Conservation (phyloP, 2,888 invertebrate genomes). For the Hipparchia semele region DNA sequence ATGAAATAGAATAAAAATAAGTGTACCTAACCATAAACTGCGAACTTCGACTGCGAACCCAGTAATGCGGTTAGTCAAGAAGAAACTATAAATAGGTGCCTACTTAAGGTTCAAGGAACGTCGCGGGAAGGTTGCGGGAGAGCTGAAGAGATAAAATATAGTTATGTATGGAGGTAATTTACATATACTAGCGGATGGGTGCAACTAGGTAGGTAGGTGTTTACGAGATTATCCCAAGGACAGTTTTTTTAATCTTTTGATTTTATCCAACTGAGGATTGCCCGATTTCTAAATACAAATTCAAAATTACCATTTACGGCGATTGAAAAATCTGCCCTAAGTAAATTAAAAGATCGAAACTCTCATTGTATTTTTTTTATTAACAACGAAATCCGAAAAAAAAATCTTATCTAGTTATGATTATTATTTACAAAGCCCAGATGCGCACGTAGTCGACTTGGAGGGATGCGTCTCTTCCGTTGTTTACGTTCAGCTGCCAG, state of each 20-base stretch:
- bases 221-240: no score
- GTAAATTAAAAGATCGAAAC: no score
- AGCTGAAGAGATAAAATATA: no score
- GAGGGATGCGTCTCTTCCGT: constrained; percentile 82
- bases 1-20: not conserved
- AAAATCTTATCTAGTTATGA: not conserved
- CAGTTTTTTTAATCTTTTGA: no score
- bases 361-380: not conserved
- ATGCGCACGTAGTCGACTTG: constrained; percentile 87
- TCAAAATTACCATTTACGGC: not conserved
- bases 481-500: constrained; percentile 80
- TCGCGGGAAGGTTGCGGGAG: no score
- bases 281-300: not conserved
- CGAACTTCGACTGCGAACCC: not conserved
- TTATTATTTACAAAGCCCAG: constrained; percentile 79
- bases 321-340: no score
- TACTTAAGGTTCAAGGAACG: no score
- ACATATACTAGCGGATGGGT: no score
- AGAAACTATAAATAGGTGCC: no score
- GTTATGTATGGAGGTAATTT: no score
- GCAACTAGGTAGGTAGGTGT: no score
- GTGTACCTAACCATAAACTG: not conserved
- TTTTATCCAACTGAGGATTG: no score
- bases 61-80: not conserved
- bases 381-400: not conserved